Base-by-base conservation (phyloP, 2,888 invertebrate genomes). In the Chydorus sphaericus region DNA sequence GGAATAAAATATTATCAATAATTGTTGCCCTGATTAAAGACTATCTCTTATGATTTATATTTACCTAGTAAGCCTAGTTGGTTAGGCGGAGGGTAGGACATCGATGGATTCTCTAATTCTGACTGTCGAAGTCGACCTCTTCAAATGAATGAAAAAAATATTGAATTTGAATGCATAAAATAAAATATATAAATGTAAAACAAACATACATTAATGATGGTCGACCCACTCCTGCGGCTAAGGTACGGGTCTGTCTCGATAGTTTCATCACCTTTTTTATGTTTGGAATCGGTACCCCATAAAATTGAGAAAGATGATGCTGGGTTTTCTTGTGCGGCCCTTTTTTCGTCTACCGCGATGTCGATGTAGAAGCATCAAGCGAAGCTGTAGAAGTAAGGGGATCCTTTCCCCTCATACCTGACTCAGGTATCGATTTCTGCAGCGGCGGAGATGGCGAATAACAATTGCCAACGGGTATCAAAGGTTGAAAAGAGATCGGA, bases 241-340 rank as follows among this genome's bases (percentile, higher is more conserved):
- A 20, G 20, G 37, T 14, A 52, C 36, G 31, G 23, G 44, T 26
- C n/a, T 23, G 44, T 44, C 26, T 28, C 44, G 23, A 28, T 26
- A 23, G 44, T 28, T 28, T 28, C 44, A 44, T 44, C 4, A 44
- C 14, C 28, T 28, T 28, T 23, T 44, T 29, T n/a, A 29, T 20
- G 50, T 55, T 64, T 37, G 67, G 52, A 52, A 68, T 57, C 3
- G 66, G 63, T 57, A 68, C 66, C 2, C 59, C 50, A 28, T 59
- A 63, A 36, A 68, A 68, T 55, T 65, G 67, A 18, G 71, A 67
- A 18, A 70, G 69, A 67, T 73, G 70, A 28, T 55, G 48, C 54
- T 38, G 48, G 29, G 23, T 20, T 56, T 36, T 20, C 14, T 26
- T 4, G 14, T 44, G 44, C 44, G 23, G 44, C 39, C 20, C 18